Percentiles rank a stretch among this genome's conserved stretches.
phyloP scores from a whole-genome alignment of 2,888 invertebrate species.

The Notocelia uddmanniana region DNA sequence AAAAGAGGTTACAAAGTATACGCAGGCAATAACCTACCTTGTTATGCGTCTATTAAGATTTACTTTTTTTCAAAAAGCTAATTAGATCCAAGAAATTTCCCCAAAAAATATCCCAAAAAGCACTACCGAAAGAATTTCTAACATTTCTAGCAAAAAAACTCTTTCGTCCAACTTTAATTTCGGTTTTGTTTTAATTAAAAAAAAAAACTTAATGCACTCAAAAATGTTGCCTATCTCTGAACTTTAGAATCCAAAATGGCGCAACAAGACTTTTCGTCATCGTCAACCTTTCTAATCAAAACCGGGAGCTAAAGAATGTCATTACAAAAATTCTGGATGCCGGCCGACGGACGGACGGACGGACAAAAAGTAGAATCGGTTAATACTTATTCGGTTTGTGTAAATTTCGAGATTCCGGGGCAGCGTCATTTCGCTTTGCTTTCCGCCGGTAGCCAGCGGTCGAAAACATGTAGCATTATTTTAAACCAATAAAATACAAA shows the following conservation, averaged over 20 bases:
- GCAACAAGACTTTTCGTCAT: constrained; percentile 36
- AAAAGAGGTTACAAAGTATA: background rate
- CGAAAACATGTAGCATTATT: constrained; percentile 8
- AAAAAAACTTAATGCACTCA: constrained; percentile 12
- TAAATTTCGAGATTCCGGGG: constrained; percentile 51
- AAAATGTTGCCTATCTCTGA: constrained; percentile 11
- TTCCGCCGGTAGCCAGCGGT: constrained; percentile 42
- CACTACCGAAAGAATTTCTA: constrained; percentile 21
- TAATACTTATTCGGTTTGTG: constrained; percentile 53
- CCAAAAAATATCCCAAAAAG: constrained; percentile 27
- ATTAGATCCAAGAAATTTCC: constrained; percentile 2
- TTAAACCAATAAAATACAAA: background rate
- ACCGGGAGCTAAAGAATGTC: constrained; percentile 46
- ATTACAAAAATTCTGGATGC: constrained; percentile 47
- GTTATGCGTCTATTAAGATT: background rate
- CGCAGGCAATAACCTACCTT: background rate
- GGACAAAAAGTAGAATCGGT: constrained; percentile 51
- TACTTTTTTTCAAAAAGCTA: background rate
- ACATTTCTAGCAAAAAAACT: constrained; percentile 26
- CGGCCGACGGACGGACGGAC: constrained; percentile 45
- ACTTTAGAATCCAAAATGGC: constrained; percentile 33
- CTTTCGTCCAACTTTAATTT: constrained; percentile 26
- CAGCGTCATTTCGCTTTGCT: constrained; percentile 46
- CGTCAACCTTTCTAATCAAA: constrained; percentile 50
- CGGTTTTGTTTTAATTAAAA: constrained; percentile 37